Conservation (phyloP, 2,797 vertebrate species). For the Tragelaphus eurycerus region DNA sequence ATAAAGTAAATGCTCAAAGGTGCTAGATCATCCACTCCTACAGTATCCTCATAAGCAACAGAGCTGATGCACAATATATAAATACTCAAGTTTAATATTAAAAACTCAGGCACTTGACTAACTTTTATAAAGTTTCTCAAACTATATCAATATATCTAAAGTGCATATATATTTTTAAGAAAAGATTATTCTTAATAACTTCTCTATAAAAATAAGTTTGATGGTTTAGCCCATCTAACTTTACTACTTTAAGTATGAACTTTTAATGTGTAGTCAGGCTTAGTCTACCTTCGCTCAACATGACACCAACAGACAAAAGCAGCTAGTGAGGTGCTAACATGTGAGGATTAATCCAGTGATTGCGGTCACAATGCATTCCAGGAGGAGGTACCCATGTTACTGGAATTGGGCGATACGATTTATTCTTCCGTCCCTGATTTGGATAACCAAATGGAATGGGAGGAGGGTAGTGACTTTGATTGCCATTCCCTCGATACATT, state of each 20-base stretch:
- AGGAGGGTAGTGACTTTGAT: conserved; percentile 57
- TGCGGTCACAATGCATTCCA: conserved; percentile 61
- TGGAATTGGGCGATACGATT: conserved; percentile 69
- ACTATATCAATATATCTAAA: conserved; percentile 79
- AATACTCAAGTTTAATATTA: conserved; percentile 79
- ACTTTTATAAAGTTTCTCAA: conserved; percentile 75
- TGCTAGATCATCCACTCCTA: conserved; percentile 71
- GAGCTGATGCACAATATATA: conserved; percentile 78
- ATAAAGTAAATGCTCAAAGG: conserved; percentile 76
- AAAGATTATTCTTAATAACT: conserved; percentile 76
- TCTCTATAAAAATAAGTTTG: conserved; percentile 79
- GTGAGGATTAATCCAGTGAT: conserved; percentile 67
- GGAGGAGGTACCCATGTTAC: conserved; percentile 65
- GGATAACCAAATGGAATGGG: conserved; percentile 71
- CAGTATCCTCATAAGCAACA: conserved; percentile 74
- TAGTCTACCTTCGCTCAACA: conserved; percentile 58
- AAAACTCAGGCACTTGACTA: conserved; percentile 80
- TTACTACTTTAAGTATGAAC: conserved; percentile 70
- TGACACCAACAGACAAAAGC: conserved; percentile 52
- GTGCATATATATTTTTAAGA: conserved; percentile 77
- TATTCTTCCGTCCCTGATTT: conserved; percentile 72
- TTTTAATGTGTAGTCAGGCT: conserved; percentile 44
- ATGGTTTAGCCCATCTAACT: conserved; percentile 73
- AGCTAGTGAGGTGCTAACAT: conserved; percentile 73
- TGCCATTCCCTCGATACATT: conserved; percentile 65